Base-by-base conservation (phyloP, 2,797 vertebrate genomes). In the Octomys mimax region DNA sequence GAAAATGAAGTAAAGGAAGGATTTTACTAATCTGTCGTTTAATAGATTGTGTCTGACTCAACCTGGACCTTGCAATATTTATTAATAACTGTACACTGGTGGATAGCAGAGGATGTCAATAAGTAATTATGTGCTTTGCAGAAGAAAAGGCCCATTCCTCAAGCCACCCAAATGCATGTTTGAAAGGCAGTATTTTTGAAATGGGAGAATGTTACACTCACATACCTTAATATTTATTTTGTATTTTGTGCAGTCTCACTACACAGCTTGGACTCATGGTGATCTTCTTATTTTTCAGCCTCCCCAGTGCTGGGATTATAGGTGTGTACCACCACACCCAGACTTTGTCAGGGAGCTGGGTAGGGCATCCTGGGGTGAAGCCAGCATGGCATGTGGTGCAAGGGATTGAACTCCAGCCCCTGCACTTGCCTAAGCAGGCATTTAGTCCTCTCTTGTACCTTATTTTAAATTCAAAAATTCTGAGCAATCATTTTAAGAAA, bases 61-160 rank as follows among this genome's bases (percentile, higher is more conserved):
- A 66, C 61, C 42, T 89, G 79, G 78, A 66, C 59, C 52, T 28
- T 73, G 70, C 59, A 71, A 75, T 91, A 94, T 78, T 96, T 96
- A 97, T 92, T 84, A 95, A 87, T 52, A 95, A 95, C n/a, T 64
- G 1, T 36, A 79, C 61, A 28, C 84, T 92, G 33, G 73, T 80
- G 89, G 94, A 46, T 82, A 85, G 36, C 88, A 78, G 91, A 90
- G 87, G 79, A 84, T 93, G 92, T 95, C 95, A 89, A 78, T 95
- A 95, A 96, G 80, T 84, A 95, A 96, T 92, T 89, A 96, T 26
- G 87, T 93, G 33, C 46, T 52, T 33, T 66, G 59, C 28, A 46
- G 14, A 68, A 89, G 78, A 89, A 91, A 91, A 82, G 49, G n/a
- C 19, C 87, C 3, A 42, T 89, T 94, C 26, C 36, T 94, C 78